phyloP scores from a whole-genome alignment of 2,888 invertebrate species.

The Cheilosia pagana region DNA sequence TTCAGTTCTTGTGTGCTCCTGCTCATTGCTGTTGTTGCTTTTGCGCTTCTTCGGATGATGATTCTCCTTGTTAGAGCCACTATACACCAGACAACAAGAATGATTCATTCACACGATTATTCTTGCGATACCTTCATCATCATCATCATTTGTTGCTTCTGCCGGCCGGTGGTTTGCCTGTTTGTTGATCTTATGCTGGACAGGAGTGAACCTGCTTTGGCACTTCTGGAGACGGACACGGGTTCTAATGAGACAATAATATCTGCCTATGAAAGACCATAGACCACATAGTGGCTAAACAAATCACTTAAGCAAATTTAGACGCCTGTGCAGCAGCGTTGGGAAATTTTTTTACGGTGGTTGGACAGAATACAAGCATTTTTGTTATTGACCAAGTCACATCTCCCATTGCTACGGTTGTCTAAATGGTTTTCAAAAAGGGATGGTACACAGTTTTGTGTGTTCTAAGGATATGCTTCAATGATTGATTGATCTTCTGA shows the following conservation, averaged over 20 bases:
- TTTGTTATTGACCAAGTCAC: slow-evolving; percentile 66
- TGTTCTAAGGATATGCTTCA: slow-evolving; percentile 24
- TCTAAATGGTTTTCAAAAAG: slow-evolving; percentile 38
- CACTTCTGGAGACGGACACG: slow-evolving; percentile 44
- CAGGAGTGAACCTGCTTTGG: slow-evolving; percentile 63
- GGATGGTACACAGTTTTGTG: slow-evolving; percentile 41
- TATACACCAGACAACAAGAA: slow-evolving; percentile 46
- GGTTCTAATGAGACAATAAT: slow-evolving; percentile 57
- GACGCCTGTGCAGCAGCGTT: slow-evolving; percentile 25
- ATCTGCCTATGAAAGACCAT: slow-evolving; percentile 41
- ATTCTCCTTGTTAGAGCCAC: slow-evolving; percentile 55
- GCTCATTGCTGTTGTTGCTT: slow-evolving; percentile 5
- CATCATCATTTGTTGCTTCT: slow-evolving; percentile 34
- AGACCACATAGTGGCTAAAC: slow-evolving; percentile 62
- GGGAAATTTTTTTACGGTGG: slow-evolving; percentile 21
- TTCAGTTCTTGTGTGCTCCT: slow-evolving; percentile 7
- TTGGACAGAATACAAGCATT: slow-evolving; percentile 33
- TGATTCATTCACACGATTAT: slow-evolving; percentile 69
- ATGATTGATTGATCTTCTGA: slow-evolving; percentile 45
- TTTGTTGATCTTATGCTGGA: slow-evolving; percentile 56
- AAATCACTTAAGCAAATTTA: slow-evolving; percentile 62
- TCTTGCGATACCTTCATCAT: slow-evolving; percentile 68
- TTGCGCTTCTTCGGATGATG: slow-evolving; percentile 30
- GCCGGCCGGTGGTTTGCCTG: slow-evolving; percentile 18
- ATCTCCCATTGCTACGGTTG: slow-evolving; percentile 47